phyloP scores from a whole-genome alignment of 2,888 invertebrate species.

The Celastrina argiolus region DNA sequence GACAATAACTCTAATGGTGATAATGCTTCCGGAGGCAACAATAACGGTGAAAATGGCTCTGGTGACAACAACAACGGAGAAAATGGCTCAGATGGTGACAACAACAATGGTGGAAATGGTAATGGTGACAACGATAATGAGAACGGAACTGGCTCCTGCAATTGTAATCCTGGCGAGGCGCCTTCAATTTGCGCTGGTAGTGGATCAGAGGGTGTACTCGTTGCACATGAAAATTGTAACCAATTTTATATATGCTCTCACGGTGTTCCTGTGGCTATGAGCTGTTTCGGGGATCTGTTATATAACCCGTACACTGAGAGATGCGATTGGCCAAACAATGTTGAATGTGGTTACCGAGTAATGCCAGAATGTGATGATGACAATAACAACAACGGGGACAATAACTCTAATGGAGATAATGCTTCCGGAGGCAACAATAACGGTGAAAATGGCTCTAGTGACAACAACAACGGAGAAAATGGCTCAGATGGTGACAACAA shows the following conservation, averaged over 20 bases:
- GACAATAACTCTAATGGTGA: too few species aligned
- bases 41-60: too few species aligned
- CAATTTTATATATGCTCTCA: constrained; percentile 44
- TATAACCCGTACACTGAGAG: constrained; percentile 39
- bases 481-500: constrained; percentile 31
- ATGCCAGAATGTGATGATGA: constrained; percentile 29
- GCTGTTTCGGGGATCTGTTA: constrained; percentile 38
- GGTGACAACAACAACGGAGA: too few species aligned
- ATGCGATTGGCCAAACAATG: constrained; percentile 45
- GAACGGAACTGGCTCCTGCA: too few species aligned
- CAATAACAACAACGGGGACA: not conserved
- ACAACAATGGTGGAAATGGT: too few species aligned
- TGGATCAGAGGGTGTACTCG: constrained; percentile 35
- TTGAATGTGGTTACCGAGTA: constrained; percentile 41
- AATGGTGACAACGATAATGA: too few species aligned
- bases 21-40: too few species aligned
- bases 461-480: too few species aligned
- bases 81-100: too few species aligned
- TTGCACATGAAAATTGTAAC: constrained; percentile 40
- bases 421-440: constrained; percentile 15
- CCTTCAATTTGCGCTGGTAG: constrained; percentile 37
- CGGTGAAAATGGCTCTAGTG: constrained; percentile 28
- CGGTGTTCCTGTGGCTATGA: constrained; percentile 37
- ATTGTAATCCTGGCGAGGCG: constrained; percentile 40
- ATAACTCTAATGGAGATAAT: not conserved